phyloP scores from a whole-genome alignment of 2,113 vertebrate species.

The Varanus salvator region DNA sequence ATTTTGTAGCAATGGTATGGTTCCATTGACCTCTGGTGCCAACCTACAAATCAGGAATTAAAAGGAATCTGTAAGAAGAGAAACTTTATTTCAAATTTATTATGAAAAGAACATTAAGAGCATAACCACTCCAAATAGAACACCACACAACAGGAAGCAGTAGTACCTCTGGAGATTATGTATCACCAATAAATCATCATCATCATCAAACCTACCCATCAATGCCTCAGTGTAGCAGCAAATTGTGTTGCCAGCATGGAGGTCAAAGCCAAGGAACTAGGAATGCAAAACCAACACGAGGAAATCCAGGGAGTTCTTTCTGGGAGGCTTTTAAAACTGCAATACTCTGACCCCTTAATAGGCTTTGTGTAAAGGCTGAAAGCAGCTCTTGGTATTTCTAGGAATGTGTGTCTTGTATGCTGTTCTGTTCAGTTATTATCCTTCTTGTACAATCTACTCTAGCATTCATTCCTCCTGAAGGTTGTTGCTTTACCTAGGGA shows the following conservation, averaged over 20 bases:
- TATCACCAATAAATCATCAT: conserved; percentile 28
- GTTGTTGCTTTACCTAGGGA: neutral
- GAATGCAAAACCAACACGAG: conserved; percentile 47
- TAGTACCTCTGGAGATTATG: conserved; percentile 48
- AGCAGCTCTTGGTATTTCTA: neutral
- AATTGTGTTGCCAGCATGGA: conserved; percentile 50
- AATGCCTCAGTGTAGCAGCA: conserved; percentile 38
- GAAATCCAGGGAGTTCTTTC: conserved; percentile 50
- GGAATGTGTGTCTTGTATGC: no score
- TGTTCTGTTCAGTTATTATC: neutral
- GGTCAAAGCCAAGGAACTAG: neutral
- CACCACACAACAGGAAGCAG: conserved; percentile 19
- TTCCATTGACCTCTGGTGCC: neutral
- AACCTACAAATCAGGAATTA: conserved; percentile 33
- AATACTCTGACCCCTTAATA: conserved; percentile 33
- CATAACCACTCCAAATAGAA: neutral
- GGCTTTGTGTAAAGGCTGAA: conserved; percentile 21
- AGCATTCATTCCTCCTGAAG: neutral
- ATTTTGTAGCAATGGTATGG: conserved; percentile 23
- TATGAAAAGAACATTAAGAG: neutral
- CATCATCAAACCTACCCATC: neutral
- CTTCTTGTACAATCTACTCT: neutral
- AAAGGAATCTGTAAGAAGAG: conserved; percentile 2
- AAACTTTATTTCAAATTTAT: conserved; percentile 4
- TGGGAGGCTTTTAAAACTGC: conserved; percentile 36